Percentiles rank a stretch among this genome's conserved stretches.
These are phyloP conservation scores for Epinephelus coioides DNA, from an alignment of 2,797 vertebrate species.

Conservation along the genomic window DNA sequence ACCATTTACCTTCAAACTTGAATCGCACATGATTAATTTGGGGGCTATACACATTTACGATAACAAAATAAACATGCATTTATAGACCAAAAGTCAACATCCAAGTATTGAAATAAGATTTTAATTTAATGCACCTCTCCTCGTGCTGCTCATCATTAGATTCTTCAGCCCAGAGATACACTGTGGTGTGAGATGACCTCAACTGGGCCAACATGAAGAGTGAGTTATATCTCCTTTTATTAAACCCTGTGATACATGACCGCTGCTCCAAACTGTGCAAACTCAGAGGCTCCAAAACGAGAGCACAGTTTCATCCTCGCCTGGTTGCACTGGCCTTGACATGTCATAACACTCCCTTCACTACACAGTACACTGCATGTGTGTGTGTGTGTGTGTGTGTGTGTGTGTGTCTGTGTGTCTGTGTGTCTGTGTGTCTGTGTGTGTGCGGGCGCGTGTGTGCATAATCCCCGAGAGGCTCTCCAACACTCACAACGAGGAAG, in stretches of 20 bases:
- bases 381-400: conserved; percentile 32
- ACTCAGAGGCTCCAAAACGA: conserved; percentile 41
- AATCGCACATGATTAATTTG: background rate
- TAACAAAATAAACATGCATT: background rate
- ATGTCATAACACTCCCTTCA: conserved; percentile 70
- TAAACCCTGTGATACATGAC: conserved; percentile 38
- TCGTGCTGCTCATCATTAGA: background rate
- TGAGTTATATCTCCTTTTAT: conserved; percentile 30
- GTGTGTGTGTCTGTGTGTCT: conserved; percentile 39
- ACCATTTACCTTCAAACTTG: background rate
- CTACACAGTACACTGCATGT: conserved; percentile 20
- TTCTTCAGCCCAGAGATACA: background rate
- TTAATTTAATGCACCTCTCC: background rate
- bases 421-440: conserved; percentile 29
- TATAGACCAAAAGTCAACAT: background rate
- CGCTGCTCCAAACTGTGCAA: conserved; percentile 25
- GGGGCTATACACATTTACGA: background rate
- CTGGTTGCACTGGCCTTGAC: conserved; percentile 81
- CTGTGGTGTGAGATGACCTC: conserved; percentile 33
- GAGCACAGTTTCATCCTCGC: conserved; percentile 68
- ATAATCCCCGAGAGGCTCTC: too few species aligned
- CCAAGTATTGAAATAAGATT: background rate
- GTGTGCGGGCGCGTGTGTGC: too few species aligned
- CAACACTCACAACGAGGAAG: too few species aligned
- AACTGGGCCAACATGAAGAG: conserved; percentile 2